phyloP scores from a whole-genome alignment of 2,113 vertebrate species.

The Nycticebus coucang region DNA sequence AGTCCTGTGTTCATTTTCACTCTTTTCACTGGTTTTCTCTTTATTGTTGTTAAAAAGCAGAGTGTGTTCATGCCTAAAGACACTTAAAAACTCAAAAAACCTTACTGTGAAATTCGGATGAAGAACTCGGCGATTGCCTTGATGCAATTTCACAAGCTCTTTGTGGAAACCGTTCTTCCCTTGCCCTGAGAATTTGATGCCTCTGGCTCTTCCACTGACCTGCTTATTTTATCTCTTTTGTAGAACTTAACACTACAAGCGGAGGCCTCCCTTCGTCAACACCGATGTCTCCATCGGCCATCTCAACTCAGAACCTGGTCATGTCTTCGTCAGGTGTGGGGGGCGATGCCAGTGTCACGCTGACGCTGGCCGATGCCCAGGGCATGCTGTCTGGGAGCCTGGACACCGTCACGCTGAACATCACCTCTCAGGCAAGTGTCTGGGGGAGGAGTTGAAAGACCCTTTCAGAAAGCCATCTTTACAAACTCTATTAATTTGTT shows the following conservation, averaged over 20 bases:
- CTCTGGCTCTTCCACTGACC: neutral
- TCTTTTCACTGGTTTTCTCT: neutral
- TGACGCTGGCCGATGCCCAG: slow-evolving; percentile 96
- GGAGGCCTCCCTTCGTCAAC: slow-evolving; percentile 89
- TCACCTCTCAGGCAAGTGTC: slow-evolving; percentile 91
- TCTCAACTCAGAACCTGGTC: slow-evolving; percentile 91
- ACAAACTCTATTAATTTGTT: no score
- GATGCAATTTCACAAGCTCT: neutral
- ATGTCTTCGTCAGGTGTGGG: slow-evolving; percentile 93
- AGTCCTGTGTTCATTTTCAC: neutral
- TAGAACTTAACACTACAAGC: slow-evolving; percentile 85
- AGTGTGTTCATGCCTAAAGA: neutral
- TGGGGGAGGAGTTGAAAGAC: accelerated
- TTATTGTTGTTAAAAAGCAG: neutral
- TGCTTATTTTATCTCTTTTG: neutral
- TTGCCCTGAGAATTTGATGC: accelerated
- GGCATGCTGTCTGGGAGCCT: slow-evolving; percentile 92
- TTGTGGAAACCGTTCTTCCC: accelerated
- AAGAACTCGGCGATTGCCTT: neutral
- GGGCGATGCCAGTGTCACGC: slow-evolving; percentile 93
- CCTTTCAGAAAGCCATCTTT: neutral
- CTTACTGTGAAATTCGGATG: accelerated
- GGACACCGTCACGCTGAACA: slow-evolving; percentile 95
- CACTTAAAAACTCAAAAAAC: neutral
- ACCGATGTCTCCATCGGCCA: slow-evolving; percentile 89